phyloP scores from a whole-genome alignment of 2,113 vertebrate species.

The Thamnophis sirtalis region DNA sequence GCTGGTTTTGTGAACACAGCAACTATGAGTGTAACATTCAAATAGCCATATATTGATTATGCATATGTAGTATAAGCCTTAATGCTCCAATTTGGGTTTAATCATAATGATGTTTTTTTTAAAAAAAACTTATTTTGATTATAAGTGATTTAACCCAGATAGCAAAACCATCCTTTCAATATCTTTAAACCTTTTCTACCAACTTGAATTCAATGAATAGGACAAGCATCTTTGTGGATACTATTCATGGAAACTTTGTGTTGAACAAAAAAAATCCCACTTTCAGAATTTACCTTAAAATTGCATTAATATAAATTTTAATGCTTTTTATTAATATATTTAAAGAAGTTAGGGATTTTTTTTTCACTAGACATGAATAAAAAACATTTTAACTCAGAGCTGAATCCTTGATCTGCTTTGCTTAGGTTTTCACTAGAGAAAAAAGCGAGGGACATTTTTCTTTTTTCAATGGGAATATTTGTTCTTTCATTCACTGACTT shows the following conservation, averaged over 20 bases:
- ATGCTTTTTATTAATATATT: background rate
- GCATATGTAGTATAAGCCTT: background rate
- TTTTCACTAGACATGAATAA: background rate
- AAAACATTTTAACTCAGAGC: background rate
- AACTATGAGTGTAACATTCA: background rate
- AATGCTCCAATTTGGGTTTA: background rate
- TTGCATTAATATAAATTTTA: background rate
- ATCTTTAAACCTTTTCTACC: background rate
- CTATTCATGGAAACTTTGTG: background rate
- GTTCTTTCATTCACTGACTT: background rate
- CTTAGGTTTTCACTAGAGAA: background rate
- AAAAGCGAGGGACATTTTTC: background rate
- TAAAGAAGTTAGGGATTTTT: fast-evolving
- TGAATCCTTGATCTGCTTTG: background rate
- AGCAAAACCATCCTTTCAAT: background rate
- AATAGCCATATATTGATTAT: background rate
- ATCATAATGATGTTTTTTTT: background rate
- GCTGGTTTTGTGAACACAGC: background rate
- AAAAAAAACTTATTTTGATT: background rate
- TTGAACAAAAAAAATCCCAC: background rate
- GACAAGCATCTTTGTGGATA: background rate
- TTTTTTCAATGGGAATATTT: background rate
- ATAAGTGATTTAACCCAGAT: background rate
- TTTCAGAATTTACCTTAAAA: background rate
- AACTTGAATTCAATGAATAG: background rate